Percentiles rank a stretch among this genome's conserved stretches.
Evolutionary conservation across 2,113 vertebrate species (phyloP).

Genomic region (Oriolus oriolus): DNA sequence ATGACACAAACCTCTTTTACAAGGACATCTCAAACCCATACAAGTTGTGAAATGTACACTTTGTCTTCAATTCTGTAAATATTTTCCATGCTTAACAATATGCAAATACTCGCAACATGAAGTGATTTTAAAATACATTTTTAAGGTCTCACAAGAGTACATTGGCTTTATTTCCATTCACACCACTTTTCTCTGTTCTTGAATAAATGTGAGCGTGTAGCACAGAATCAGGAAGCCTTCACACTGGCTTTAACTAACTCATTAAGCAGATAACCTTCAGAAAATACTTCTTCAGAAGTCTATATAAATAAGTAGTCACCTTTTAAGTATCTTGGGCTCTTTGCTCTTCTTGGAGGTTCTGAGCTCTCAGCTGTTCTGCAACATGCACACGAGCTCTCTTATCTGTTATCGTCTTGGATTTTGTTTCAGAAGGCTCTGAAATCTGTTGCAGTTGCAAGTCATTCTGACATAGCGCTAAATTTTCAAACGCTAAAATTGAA

Average conservation of each 20-base stretch:
- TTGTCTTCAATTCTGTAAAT: background rate
- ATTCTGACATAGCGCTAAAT: slow-evolving; percentile 68
- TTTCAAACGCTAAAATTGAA: slow-evolving; percentile 73
- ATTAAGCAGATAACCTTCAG: background rate
- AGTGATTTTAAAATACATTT: background rate
- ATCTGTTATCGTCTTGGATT: slow-evolving; percentile 57
- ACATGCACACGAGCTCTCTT: slow-evolving; percentile 26
- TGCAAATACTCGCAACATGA: background rate
- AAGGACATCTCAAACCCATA: background rate
- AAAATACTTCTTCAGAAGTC: background rate
- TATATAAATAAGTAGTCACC: slow-evolving; percentile 44
- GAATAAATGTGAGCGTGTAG: background rate
- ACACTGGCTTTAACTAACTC: background rate
- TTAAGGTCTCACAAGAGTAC: background rate
- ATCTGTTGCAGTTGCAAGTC: slow-evolving; percentile 78
- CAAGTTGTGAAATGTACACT: background rate
- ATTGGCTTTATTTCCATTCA: background rate
- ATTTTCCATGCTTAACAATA: background rate
- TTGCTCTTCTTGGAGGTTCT: slow-evolving; percentile 70
- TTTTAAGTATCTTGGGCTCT: slow-evolving; percentile 71
- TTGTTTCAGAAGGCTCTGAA: slow-evolving; percentile 72
- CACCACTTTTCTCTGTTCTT: background rate
- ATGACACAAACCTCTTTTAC: background rate
- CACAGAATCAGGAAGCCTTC: background rate
- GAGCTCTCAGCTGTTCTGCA: slow-evolving; percentile 64